phyloP scores from a whole-genome alignment of 2,797 vertebrate species.

The Erethizon dorsatum region DNA sequence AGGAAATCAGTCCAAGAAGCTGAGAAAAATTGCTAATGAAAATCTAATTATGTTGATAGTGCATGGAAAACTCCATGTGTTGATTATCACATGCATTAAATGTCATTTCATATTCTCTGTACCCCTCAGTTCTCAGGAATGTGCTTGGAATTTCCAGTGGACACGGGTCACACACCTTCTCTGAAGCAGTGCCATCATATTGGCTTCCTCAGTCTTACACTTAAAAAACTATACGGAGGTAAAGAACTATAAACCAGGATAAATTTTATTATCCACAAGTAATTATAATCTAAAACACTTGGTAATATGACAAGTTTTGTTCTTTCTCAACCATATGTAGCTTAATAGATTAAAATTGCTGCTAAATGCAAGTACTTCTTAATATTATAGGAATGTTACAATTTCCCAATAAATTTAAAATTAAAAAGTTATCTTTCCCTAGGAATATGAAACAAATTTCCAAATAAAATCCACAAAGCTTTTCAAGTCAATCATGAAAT shows the following conservation, averaged over 20 bases:
- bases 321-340: not conserved
- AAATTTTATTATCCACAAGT: not conserved
- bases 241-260: not conserved
- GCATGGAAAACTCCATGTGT: not conserved
- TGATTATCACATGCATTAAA: not conserved
- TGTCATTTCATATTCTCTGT: not conserved
- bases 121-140: not conserved
- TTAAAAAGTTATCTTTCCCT: not conserved
- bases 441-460: not conserved
- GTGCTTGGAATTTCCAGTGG: not conserved
- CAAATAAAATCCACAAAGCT: not conserved
- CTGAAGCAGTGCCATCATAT: not conserved
- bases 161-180: not conserved
- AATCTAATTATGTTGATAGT: not conserved
- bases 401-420: not conserved
- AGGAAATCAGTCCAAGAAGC: not conserved
- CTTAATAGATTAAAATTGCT: not conserved
- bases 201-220: not conserved
- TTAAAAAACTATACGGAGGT: not conserved
- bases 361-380: slow-evolving; percentile 10
- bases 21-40: slow-evolving; percentile 53
- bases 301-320: not conserved
- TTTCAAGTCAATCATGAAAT: slow-evolving; percentile 1
- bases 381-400: not conserved
- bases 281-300: slow-evolving; percentile 4